Evolutionary conservation across 2,797 vertebrate genomes (phyloP).

Genomic region (Gorsachius magnificus): DNA sequence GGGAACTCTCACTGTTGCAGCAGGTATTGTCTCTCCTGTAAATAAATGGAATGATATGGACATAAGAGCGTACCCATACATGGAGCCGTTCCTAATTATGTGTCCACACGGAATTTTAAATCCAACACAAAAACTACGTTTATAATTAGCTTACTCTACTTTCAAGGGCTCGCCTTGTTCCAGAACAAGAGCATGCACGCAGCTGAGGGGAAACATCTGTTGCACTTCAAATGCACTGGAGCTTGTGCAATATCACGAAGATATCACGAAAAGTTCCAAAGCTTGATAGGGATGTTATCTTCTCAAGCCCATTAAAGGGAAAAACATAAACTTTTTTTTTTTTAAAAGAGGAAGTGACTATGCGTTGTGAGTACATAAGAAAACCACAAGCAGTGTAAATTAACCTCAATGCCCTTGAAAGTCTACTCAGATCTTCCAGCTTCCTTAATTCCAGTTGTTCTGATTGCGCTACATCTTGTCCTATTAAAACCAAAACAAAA

Average conservation of each 20-base stretch:
- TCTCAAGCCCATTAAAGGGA: slow-evolving; percentile 18
- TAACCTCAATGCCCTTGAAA: slow-evolving; percentile 2
- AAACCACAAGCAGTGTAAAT: slow-evolving; percentile 31
- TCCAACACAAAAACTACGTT: neutral
- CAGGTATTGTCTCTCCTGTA: neutral
- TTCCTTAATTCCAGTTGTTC: neutral
- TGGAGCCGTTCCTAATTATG: neutral
- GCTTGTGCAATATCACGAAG: slow-evolving; percentile 22
- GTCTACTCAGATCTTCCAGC: neutral
- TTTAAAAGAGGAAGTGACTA: slow-evolving; percentile 9
- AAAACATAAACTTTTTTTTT: neutral
- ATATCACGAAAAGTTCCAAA: neutral
- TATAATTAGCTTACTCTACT: neutral
- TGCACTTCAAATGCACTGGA: neutral
- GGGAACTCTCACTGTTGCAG: neutral
- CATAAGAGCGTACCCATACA: neutral
- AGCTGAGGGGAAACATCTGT: slow-evolving; percentile 17
- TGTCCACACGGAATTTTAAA: neutral
- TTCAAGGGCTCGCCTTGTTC: neutral
- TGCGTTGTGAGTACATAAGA: neutral
- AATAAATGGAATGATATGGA: neutral
- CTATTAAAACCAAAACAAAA: neutral
- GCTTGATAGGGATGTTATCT: neutral
- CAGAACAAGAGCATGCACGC: neutral
- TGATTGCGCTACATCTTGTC: neutral